phyloP scores from a whole-genome alignment of 2,797 vertebrate species.

The Enteromius paludinosus region DNA sequence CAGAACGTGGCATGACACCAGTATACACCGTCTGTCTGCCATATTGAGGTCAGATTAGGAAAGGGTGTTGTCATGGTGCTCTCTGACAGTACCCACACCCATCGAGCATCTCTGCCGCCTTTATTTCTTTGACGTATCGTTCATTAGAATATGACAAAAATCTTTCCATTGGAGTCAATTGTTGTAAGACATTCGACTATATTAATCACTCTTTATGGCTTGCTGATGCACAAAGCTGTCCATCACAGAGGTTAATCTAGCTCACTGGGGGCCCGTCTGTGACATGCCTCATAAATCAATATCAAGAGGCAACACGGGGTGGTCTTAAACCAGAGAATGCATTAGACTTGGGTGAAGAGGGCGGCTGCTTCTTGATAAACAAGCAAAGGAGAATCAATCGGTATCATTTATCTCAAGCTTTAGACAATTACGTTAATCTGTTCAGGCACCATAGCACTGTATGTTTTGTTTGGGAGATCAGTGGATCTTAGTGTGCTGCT shows the following conservation, averaged over 20 bases:
- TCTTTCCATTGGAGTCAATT: slow-evolving; percentile 16
- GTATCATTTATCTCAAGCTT: slow-evolving; percentile 3
- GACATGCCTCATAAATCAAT: slow-evolving; percentile 73
- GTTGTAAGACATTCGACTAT: neutral
- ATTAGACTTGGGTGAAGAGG: slow-evolving; percentile 70
- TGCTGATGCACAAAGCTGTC: slow-evolving; percentile 43
- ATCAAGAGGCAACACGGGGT: slow-evolving; percentile 62
- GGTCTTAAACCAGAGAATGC: slow-evolving; percentile 64
- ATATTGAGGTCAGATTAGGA: slow-evolving; percentile 50
- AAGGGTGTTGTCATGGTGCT: slow-evolving; percentile 38
- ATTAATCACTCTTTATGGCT: slow-evolving; percentile 36
- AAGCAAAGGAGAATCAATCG: slow-evolving; percentile 54
- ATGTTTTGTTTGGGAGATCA: neutral
- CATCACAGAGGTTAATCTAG: slow-evolving; percentile 60
- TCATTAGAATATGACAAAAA: neutral
- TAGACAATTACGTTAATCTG: neutral
- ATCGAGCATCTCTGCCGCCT: slow-evolving; percentile 6
- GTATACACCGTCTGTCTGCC: slow-evolving; percentile 45
- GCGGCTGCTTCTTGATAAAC: slow-evolving; percentile 65
- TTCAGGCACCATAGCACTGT: neutral
- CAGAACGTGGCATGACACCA: slow-evolving; percentile 20
- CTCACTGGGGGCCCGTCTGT: slow-evolving; percentile 68
- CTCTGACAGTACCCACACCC: slow-evolving; percentile 3
- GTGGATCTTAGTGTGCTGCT: neutral
- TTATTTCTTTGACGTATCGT: neutral